Evolutionary conservation across 2,797 vertebrate species (phyloP).

Genomic region (Tokudaia tokunoshimensis): DNA sequence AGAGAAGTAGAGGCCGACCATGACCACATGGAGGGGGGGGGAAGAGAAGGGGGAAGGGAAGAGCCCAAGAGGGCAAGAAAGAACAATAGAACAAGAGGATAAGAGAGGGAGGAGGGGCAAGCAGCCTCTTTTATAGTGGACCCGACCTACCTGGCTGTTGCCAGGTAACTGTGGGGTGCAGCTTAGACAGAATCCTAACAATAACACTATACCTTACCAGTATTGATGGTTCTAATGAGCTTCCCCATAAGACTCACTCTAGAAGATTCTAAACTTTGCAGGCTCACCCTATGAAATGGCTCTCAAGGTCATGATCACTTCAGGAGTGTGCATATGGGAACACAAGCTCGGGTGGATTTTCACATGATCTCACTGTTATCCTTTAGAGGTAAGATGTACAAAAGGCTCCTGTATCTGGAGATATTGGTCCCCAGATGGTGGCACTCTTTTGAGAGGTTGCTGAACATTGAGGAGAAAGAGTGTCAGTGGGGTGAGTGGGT

Average conservation of each 20-base stretch:
- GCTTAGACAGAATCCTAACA: no score
- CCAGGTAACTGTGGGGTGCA: no score
- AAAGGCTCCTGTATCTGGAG: not conserved
- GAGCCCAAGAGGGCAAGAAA: no score
- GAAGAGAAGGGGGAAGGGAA: no score
- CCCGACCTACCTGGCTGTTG: no score
- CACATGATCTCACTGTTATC: not conserved
- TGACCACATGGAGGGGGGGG: no score
- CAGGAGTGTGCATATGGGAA: not conserved
- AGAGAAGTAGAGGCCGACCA: no score
- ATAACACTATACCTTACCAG: not conserved
- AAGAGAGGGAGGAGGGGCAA: no score
- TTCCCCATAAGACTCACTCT: not conserved
- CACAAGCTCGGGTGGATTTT: no score
- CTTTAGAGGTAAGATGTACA: not conserved
- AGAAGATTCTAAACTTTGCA: not conserved
- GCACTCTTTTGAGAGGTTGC: not conserved
- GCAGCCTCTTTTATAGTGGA: no score
- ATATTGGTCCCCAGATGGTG: not conserved
- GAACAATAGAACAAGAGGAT: no score
- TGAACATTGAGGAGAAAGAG: not conserved
- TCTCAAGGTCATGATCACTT: not conserved
- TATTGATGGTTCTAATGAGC: not conserved
- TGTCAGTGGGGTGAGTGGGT: not conserved
- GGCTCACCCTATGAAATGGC: not conserved